Base-by-base conservation (phyloP, 2,888 invertebrate genomes). In the Salpingus planirostris region DNA sequence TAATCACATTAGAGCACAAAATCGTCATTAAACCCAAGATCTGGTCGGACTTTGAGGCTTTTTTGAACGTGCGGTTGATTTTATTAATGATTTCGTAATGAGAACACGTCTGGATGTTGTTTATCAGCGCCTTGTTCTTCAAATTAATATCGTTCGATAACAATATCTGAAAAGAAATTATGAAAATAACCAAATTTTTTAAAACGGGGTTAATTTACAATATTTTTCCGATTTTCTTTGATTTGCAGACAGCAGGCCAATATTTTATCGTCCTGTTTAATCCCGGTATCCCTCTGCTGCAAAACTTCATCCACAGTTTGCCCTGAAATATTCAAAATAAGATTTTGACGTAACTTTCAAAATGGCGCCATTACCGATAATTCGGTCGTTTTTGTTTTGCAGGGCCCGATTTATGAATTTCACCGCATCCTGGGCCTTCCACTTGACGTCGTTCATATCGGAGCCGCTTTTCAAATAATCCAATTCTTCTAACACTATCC, bases 401-500 rank as follows among this genome's bases (percentile, higher is more conserved):
- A 75, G 54, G 1, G 63, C 62, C 40, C 68, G 66, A 47, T 74
- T 72, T 4, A 76, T 58, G 40, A 69, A 74, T 43, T 68, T 67
- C 60, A 73, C 68, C 3, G 74, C 74, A 14, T 36, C 43, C 28
- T 49, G 1, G 55, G 65, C 46, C 54, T 36, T 40, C 2, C 28
- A 39, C 35, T 44, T 47, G 21, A 55, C 32, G 6, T 27, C 29
- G 11, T 36, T 37, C 18, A 39, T 38, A 5, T 31, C 40, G 44
- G 52, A 38, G 43, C 52, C 36, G 47, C 62, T 60, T 62, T 76
- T 76, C 14, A 76, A 52, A 32, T 69, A 63, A 46, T 76, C 76
- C 37, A 76, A 41, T 52, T 76, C 76, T 40, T 69, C 71, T 8
- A 74, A 64, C 1, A 76, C 76, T 27, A 75, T 67, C 74, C 75